A percentile compares a stretch with the other conserved stretches of the same genome.
Evolutionary conservation across 1,140 invertebrate genomes (phyloP).

Genomic region (Drosophila teissieri): DNA sequence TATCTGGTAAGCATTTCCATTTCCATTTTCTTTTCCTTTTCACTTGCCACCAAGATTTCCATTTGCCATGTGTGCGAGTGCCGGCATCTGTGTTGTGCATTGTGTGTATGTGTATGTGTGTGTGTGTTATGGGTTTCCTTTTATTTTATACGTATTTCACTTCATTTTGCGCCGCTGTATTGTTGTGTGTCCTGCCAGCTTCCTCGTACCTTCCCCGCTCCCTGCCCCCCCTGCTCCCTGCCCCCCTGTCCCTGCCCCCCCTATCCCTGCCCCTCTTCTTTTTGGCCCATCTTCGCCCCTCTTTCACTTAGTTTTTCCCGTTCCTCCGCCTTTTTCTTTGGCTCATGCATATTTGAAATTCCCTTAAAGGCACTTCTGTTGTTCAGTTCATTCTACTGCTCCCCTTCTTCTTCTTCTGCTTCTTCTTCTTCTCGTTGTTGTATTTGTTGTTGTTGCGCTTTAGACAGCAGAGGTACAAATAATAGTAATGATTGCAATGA

Average conservation of each 20-base stretch:
- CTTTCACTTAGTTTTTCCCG: not conserved
- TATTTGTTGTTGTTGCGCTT: conserved; percentile 37
- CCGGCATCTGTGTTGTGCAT: not conserved
- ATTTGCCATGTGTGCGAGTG: conserved; percentile 1
- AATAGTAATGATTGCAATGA: not conserved
- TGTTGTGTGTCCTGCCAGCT: conserved; percentile 32
- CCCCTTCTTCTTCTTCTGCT: too few relatives aligned
- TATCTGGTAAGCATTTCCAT: not conserved
- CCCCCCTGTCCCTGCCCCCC: too few relatives aligned
- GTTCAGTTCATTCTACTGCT: conserved; percentile 54
- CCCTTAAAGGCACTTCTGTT: conserved; percentile 81
- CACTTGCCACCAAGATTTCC: conserved; percentile 9
- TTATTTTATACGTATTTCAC: conserved; percentile 77
- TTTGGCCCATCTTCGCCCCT: conserved; percentile 1
- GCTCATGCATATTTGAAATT: conserved; percentile 81
- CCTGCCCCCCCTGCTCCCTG: not conserved
- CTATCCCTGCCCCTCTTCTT: conserved; percentile 7
- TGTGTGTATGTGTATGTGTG: conserved; percentile 47
- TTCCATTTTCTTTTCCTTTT: not conserved
- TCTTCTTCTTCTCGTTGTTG: conserved; percentile 38
- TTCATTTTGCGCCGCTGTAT: conserved; percentile 67
- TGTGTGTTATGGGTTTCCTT: conserved; percentile 57
- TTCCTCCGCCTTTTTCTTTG: conserved; percentile 50
- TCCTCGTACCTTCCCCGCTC: not conserved
- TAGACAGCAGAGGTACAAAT: not conserved